phyloP scores from a whole-genome alignment of 2,888 invertebrate species.

The Halictus quadricinctus region DNA sequence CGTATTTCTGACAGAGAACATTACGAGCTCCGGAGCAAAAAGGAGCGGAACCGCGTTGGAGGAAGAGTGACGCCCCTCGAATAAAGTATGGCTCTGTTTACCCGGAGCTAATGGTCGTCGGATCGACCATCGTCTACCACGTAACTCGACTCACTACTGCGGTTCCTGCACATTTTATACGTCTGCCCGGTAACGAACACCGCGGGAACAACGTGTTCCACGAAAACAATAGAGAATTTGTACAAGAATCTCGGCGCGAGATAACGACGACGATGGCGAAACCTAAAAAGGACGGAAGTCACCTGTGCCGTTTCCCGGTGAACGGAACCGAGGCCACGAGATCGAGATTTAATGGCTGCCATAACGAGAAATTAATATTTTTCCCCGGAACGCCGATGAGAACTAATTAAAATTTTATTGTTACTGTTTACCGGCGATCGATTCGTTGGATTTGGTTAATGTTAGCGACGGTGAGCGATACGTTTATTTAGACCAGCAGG shows the following conservation, averaged over 20 bases:
- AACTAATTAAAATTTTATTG: neutral
- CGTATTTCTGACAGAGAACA: constrained; percentile 63
- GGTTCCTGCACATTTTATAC: constrained; percentile 58
- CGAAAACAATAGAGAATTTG: constrained; percentile 50
- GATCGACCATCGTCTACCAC: constrained; percentile 78
- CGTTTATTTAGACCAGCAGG: neutral
- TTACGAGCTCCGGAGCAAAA: constrained; percentile 69
- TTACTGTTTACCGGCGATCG: neutral
- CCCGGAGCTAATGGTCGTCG: constrained; percentile 81
- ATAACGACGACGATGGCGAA: neutral
- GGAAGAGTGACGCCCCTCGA: constrained; percentile 79
- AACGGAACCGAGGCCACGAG: neutral
- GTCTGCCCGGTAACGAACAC: constrained; percentile 53
- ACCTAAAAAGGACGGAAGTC: neutral
- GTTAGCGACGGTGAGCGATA: neutral
- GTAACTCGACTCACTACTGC: constrained; percentile 66
- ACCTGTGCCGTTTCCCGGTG: neutral
- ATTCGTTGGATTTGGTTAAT: neutral
- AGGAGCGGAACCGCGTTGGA: constrained; percentile 77
- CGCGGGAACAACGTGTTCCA: constrained; percentile 35
- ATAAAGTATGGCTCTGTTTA: constrained; percentile 82
- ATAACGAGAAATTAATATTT: neutral
- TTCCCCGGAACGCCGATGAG: neutral
- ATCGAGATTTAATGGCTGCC: neutral
- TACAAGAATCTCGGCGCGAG: neutral